Evolutionary conservation across 53 echinoderm and acorn worm genomes (phyloP), one percentile per base, ranked within the genome.

Genomic region (Luidia sarsii): DNA sequence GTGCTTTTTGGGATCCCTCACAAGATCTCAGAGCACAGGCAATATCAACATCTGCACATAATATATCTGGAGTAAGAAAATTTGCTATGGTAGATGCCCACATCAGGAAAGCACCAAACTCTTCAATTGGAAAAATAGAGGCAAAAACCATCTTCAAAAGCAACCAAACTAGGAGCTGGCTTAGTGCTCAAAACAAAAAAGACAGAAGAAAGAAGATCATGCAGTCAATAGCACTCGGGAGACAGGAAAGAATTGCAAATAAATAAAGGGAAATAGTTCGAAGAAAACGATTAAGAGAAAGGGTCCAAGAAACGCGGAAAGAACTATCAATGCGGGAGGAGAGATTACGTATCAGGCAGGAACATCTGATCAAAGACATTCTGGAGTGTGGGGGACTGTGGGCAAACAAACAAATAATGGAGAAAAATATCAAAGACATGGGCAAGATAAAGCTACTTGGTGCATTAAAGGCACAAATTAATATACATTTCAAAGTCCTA

Each of bases 41-140:
- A 22, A 3, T 21, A 25, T 57, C 57, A 57, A 27, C 57, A 3
- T 24, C 23, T 21, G 13, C 57, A 27, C 57, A 41, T 41, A 41
- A 57, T 27, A 57, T 57, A 5, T 57, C 57, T 57, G 57, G 57
- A 2, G 57, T 4, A 57, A 22, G 57, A 27, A 57, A 57, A 27
- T 57, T 57, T 57, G 57, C 57, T 4, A 57, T 57, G 57, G 57
- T 57, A 2, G 57, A 57, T 57, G 57, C 57, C 2, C 57, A 57
- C 28, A 27, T 57, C 57, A 4, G 57, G 28, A 22, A 10, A 10
- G 41, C 41, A 41, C 41, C 41, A 7, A 41, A 56, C 6, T 21
- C 57, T 20, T 20, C 57, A 21, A 56, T 56, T 10, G 57, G 57
- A n/a, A 56, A 56, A 30, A 30, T 25, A 56, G 57, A 56, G 57